A percentile compares a stretch with the other conserved stretches of the same genome.
These are phyloP conservation scores for Corythornis cristatus DNA, from an alignment of 2,113 vertebrate genomes.

Conservation along the genomic window DNA sequence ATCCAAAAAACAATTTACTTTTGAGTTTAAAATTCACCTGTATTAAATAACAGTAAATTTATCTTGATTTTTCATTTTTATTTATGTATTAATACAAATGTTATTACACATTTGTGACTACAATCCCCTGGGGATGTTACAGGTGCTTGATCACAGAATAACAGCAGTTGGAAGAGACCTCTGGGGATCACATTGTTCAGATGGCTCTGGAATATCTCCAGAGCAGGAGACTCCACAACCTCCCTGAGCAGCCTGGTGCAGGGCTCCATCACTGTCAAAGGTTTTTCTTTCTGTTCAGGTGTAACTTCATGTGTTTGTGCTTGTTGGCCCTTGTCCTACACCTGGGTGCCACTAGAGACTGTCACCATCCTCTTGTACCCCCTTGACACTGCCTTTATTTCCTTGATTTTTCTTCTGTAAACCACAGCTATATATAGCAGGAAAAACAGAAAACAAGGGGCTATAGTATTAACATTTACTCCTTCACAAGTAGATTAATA, in stretches of 20 bases:
- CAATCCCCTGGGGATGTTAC: background rate
- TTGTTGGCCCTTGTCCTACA: no score
- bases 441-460: background rate
- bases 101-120: background rate
- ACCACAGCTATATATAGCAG: background rate
- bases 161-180: background rate
- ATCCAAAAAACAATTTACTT: fast-evolving
- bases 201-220: no score
- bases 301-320: no score
- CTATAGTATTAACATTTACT: background rate
- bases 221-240: no score
- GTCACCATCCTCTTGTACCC: no score
- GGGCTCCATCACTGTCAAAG: no score
- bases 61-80: background rate
- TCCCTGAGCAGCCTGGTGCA: no score
- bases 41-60: background rate
- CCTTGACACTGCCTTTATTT: background rate
- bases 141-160: background rate
- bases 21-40: background rate
- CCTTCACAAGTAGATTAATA: background rate
- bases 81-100: background rate
- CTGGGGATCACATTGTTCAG: background rate
- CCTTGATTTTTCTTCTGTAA: background rate
- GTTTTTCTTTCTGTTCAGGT: no score
- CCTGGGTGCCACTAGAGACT: no score